Conservation (phyloP, 2,113 vertebrate species). For the Heptranchias perlo region DNA sequence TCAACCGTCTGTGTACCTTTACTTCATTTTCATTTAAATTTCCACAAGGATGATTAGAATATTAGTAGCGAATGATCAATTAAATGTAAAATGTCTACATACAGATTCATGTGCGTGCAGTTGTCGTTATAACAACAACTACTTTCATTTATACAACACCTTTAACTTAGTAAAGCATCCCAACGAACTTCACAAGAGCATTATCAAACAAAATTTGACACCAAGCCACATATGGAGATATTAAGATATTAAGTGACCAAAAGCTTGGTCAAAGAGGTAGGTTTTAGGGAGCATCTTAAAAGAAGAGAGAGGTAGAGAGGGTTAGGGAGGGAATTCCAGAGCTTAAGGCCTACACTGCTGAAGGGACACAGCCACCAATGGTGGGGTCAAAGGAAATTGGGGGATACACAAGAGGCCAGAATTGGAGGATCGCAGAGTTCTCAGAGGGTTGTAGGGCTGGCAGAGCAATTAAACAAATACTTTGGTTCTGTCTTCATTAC, state of each 20-base stretch:
- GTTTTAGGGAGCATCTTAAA: too few species aligned
- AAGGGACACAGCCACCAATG: not conserved
- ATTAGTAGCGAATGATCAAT: not conserved
- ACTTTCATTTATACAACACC: too few species aligned
- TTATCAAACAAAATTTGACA: too few species aligned
- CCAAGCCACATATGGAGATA: too few species aligned
- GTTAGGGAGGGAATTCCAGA: not conserved
- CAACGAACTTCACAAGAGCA: too few species aligned
- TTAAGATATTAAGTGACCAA: too few species aligned
- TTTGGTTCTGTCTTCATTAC: too few species aligned
- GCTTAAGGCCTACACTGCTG: not conserved
- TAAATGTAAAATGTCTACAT: not conserved
- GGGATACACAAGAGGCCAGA: not conserved
- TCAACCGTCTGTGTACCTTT: not conserved
- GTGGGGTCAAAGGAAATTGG: not conserved
- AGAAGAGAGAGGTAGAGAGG: too few species aligned
- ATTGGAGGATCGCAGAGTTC: not conserved
- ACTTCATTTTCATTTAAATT: not conserved
- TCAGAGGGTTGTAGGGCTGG: not conserved
- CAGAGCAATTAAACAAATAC: too few species aligned
- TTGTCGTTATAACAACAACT: not conserved
- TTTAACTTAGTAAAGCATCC: too few species aligned
- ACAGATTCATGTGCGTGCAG: not conserved
- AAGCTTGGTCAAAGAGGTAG: too few species aligned
- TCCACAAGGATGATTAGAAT: not conserved